phyloP scores from a whole-genome alignment of 2,113 vertebrate genomes.

The Osmerus eperlanus region DNA sequence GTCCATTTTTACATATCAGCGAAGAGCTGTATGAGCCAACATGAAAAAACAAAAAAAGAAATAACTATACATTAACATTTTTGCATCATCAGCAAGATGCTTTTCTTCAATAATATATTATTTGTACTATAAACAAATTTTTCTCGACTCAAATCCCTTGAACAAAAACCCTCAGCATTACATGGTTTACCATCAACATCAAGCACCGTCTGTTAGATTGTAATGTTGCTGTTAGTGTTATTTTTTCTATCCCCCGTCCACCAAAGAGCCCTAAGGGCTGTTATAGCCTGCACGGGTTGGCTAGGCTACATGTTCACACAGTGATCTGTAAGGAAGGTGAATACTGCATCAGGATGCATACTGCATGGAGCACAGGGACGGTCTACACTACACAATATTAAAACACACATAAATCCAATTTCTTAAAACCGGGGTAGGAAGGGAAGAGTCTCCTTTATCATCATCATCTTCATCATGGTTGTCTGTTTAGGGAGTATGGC shows the following conservation, averaged over 20 bases:
- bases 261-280: no score
- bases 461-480: not conserved
- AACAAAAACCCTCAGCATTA: no score
- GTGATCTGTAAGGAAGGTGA: not conserved
- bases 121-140: not conserved
- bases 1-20: not conserved
- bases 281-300: not conserved
- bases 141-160: not conserved
- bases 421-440: not conserved
- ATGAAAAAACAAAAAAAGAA: not conserved
- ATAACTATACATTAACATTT: not conserved
- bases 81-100: not conserved
- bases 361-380: not conserved
- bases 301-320: not conserved
- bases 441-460: not conserved
- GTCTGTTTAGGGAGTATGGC: conserved; percentile 34
- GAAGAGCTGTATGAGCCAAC: no score
- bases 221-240: no score
- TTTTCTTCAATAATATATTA: not conserved
- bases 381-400: no score
- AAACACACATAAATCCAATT: no score
- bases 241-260: no score
- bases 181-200: not conserved
- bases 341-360: not conserved
- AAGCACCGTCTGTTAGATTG: not conserved